Evolutionary conservation across 2,797 vertebrate genomes (phyloP).

Genomic region (Peromyscus nudipes): DNA sequence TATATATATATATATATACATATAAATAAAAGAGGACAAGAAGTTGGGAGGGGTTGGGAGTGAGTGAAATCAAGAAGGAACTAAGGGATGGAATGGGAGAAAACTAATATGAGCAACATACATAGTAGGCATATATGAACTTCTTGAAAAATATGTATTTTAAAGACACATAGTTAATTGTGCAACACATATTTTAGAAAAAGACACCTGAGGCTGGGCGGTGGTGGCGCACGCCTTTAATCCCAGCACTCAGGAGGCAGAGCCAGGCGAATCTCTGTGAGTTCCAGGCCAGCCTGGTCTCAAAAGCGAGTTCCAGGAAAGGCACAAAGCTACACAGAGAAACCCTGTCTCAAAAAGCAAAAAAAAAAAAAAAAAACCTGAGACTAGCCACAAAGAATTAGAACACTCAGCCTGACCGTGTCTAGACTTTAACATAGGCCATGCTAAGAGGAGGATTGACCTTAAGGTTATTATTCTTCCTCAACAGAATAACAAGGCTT

Average conservation of each 20-base stretch:
- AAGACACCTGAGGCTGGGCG: not conserved
- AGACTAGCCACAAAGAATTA: conserved; percentile 47
- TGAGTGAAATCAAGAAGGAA: not conserved
- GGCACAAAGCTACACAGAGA: too few species aligned
- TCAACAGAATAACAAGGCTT: not conserved
- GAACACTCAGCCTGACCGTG: not conserved
- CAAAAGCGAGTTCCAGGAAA: too few species aligned
- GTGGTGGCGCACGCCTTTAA: too few species aligned
- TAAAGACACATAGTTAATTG: not conserved
- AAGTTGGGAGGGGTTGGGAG: not conserved
- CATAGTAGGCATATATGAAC: not conserved
- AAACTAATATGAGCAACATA: not conserved
- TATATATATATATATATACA: too few species aligned
- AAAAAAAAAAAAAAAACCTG: too few species aligned
- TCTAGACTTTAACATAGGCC: not conserved
- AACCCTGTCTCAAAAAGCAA: too few species aligned
- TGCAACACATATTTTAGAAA: conserved; percentile 4
- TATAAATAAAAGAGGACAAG: too few species aligned
- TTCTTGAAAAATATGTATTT: not conserved
- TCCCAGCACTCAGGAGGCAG: too few species aligned
- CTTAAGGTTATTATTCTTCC: conserved; percentile 24
- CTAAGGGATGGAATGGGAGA: not conserved
- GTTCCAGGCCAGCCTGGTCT: too few species aligned
- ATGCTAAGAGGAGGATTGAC: not conserved
- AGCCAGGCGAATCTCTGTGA: too few species aligned